Evolutionary conservation across 2,797 vertebrate genomes (phyloP), one percentile per base, ranked within the genome.

Genomic region (Champsocephalus esox): DNA sequence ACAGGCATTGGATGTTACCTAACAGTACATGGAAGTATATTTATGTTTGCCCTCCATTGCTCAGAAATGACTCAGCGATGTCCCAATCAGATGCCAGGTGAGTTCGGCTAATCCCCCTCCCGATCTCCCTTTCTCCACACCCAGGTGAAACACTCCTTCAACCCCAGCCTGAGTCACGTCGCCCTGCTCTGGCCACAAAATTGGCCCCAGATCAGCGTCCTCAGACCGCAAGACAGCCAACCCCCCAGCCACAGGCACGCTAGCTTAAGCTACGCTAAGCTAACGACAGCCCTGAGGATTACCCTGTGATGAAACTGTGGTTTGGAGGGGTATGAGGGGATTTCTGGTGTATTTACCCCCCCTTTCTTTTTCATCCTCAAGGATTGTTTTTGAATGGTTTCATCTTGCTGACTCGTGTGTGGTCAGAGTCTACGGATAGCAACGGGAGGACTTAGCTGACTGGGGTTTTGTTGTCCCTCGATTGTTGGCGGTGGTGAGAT

Each of bases 71-170:
- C 63, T 90, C 87, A 89, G 0, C 0, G 5, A 17, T 86, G 87
- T 90, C 73, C 73, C 66, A 88, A 83, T 74, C 57, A 19, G 66
- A 62, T 4, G 59, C 16, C 24, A 49, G 73, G 51, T 79, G 71
- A 68, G 52, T 60, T 54, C 2, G 5, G 5, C 69, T 88, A 75
- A 88, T 86, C 58, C 63, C n/a, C 34, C 34, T 6, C 3, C 34
- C 7, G 24, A 63, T 81, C 82, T 82, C 48, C 86, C 83, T 89
- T 84, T 88, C 86, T 87, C 86, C 86, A 89, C 90, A 68, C 90
- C 86, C 82, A 9, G 16, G 65, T 38, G 34, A 38, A 69, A 82
- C 75, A 78, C 80, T 87, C 58, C 71, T 75, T 21, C 19, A 49
- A 76, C 71, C 70, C 73, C 72, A 8, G 32, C 58, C 68, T 79